Evolutionary conservation across 2,888 invertebrate species (phyloP), one percentile per base, ranked within the genome.

Genomic region (Geotrupes spiniger): DNA sequence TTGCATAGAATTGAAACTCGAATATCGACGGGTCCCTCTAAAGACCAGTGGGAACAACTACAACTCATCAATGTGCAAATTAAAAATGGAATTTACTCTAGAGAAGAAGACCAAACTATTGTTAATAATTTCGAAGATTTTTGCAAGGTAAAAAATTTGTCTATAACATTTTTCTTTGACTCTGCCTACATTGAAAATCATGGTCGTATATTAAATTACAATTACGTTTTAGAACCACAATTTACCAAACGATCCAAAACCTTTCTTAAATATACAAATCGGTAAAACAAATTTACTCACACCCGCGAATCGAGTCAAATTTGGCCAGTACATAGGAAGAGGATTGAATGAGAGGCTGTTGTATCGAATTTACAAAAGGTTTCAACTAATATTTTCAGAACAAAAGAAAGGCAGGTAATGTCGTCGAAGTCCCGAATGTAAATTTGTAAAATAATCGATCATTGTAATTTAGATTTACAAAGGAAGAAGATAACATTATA

Each of bases 401-500:
- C 17, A 28, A 10, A 39, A 17, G 9, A 46, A 46, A 46, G 46
- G 46, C 16, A 39, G 46, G 46, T 31, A 33, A 25, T 21, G 6
- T 21, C 21, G 29, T 40, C 8, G 9, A 17, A 9, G 27, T 16
- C 27, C 29, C 12, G n/a, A n/a, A n/a, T 16, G 12, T 1, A 5
- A 10, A 5, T 5, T 16, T 37, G 12, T 12, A 26, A 2, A n/a
- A 14, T 26, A 26, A 14, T 12, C 28, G 12, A 4, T 2, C 29
- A n/a, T n/a, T n/a, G n/a, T n/a, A n/a, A n/a, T 48, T 38, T 40
- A 50, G 50, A 10, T 50, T 46, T 46, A 36, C 36, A 15, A 26
- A 26, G 2, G 29, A 40, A 42, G 50, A 50, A 38, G 45, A 50
- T 31, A 42, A 40, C 21, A 40, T 50, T 14, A 42, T 50, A 29